phyloP scores from a whole-genome alignment of 2,888 invertebrate genomes.

The Amiota communis region DNA sequence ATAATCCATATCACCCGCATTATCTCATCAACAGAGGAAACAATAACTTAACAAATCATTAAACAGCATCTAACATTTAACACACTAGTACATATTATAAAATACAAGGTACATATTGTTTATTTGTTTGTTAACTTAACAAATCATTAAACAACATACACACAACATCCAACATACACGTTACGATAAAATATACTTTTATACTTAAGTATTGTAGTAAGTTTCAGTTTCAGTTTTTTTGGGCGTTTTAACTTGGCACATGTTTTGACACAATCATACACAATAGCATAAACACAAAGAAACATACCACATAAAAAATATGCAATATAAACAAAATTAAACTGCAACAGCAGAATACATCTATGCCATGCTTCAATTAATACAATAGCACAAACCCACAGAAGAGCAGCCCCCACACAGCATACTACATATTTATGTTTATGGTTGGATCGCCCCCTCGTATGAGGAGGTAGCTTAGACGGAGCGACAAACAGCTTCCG shows the following conservation, averaged over 20 bases:
- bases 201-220: not conserved
- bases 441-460: not conserved
- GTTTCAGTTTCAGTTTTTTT: not conserved
- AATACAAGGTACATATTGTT: too few relatives aligned
- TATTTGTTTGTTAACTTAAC: not conserved
- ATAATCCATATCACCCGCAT: too few relatives aligned
- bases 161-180: not conserved
- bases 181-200: not conserved
- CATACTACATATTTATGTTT: not conserved
- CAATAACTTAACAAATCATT: too few relatives aligned
- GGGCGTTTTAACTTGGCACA: conserved; percentile 35
- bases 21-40: too few relatives aligned
- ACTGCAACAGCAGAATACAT: conserved; percentile 31
- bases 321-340: conserved; percentile 35
- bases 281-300: conserved; percentile 26
- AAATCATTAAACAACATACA: conserved; percentile 18
- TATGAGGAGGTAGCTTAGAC: not conserved
- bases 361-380: conserved; percentile 55
- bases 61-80: not conserved
- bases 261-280: conserved; percentile 57
- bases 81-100: too few relatives aligned
- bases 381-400: conserved; percentile 32
- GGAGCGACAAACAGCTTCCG: conserved; percentile 53
- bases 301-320: conserved; percentile 36
- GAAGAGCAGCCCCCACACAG: not conserved